Evolutionary conservation across 2,888 invertebrate species (phyloP).

Genomic region (Tubiluchus corallicola): DNA sequence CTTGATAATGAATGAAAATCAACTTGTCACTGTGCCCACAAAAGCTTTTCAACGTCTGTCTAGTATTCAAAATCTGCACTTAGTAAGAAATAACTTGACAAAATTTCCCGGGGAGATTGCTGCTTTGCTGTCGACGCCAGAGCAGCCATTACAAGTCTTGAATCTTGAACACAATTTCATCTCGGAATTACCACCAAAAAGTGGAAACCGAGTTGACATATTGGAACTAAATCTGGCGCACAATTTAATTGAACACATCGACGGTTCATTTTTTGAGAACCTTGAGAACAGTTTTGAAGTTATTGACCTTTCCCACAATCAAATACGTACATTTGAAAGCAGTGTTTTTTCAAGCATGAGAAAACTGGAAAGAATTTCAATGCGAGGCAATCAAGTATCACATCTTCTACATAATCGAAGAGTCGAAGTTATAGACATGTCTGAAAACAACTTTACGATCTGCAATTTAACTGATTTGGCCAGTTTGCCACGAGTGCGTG

Average conservation of each 20-base stretch:
- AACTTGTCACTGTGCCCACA: not conserved
- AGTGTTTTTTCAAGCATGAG: not conserved
- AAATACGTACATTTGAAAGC: not conserved
- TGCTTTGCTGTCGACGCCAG: not conserved
- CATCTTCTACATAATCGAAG: not conserved
- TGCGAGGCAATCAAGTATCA: not conserved
- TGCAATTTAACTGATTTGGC: not conserved
- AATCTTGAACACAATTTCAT: conserved; percentile 1
- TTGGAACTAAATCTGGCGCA: not conserved
- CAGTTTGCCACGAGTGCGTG: not conserved
- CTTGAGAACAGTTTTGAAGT: not conserved
- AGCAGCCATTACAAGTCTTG: not conserved
- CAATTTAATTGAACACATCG: conserved; percentile 1
- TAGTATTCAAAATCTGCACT: not conserved
- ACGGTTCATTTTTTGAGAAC: not conserved
- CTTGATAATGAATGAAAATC: not conserved
- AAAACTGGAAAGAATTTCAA: not conserved
- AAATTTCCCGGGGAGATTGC: not conserved
- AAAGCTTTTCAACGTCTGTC: not conserved
- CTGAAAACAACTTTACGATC: not conserved
- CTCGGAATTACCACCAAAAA: not conserved
- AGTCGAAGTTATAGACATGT: not conserved
- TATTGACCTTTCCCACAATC: not conserved
- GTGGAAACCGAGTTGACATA: not conserved
- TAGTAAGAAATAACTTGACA: not conserved